These are phyloP conservation scores for Sthenelais limicola DNA, from an alignment of 2,888 invertebrate genomes.

Conservation along the genomic window DNA sequence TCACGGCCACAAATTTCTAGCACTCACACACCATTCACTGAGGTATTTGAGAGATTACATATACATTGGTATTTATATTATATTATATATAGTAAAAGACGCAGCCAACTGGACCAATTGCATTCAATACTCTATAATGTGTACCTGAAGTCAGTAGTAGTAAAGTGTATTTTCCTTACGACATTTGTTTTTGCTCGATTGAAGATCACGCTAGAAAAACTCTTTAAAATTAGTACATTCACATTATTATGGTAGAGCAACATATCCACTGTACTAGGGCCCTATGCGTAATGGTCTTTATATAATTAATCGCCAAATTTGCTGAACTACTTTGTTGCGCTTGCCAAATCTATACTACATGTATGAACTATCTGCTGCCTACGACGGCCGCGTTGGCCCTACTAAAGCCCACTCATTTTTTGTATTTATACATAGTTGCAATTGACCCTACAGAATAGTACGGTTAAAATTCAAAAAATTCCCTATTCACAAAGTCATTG, in stretches of 20 bases:
- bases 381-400: slow-evolving; percentile 31
- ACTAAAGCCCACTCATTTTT: slow-evolving; percentile 35
- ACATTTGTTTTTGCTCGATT: slow-evolving; percentile 27
- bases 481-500: slow-evolving; percentile 32
- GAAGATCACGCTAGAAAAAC: slow-evolving; percentile 37
- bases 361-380: slow-evolving; percentile 35
- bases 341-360: slow-evolving; percentile 32
- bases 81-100: too few relatives aligned
- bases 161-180: slow-evolving; percentile 25
- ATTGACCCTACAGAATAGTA: slow-evolving; percentile 23
- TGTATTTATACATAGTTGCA: slow-evolving; percentile 37
- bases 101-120: slow-evolving; percentile 40
- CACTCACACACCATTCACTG: slow-evolving; percentile 39
- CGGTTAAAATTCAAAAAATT: slow-evolving; percentile 39
- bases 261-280: slow-evolving; percentile 36
- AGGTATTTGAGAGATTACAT: slow-evolving; percentile 39
- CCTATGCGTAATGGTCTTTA: too few relatives aligned
- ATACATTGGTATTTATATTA: slow-evolving; percentile 28
- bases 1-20: slow-evolving; percentile 38
- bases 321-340: slow-evolving; percentile 36
- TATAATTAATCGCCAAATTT: slow-evolving; percentile 30
- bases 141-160: slow-evolving; percentile 38
- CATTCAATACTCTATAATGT: slow-evolving; percentile 37
- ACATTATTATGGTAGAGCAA: slow-evolving; percentile 29
- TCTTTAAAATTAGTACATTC: slow-evolving; percentile 34